phyloP scores from a whole-genome alignment of 2,888 invertebrate genomes.

The Dorcus parallelipipedus region DNA sequence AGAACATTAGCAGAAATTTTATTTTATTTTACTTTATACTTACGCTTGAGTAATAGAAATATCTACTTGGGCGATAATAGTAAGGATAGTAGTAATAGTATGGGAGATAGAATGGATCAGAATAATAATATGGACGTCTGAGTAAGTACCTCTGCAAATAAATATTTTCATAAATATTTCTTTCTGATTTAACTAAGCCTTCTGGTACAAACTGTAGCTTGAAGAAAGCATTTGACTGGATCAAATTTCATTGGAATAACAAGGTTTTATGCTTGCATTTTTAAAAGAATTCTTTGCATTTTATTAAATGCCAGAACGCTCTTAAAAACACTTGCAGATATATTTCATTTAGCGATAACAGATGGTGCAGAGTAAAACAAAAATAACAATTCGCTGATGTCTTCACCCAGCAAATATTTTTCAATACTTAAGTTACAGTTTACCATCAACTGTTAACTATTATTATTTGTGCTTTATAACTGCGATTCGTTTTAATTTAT shows the following conservation, averaged over 20 bases:
- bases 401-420: neutral
- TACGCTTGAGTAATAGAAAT: slow-evolving; percentile 14
- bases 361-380: slow-evolving; percentile 12
- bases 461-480: slow-evolving; percentile 14
- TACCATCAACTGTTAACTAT: neutral
- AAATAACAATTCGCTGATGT: slow-evolving; percentile 4
- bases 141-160: slow-evolving; percentile 20
- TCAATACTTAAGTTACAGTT: neutral
- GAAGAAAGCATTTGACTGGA: too few species aligned
- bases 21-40: slow-evolving; percentile 1
- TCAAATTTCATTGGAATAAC: too few species aligned
- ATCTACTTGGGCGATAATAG: slow-evolving; percentile 15
- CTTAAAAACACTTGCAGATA: slow-evolving; percentile 11
- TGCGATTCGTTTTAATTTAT: neutral
- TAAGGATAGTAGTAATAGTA: slow-evolving; percentile 14
- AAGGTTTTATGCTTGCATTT: neutral
- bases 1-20: too few species aligned
- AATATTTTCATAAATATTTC: slow-evolving; percentile 4
- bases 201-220: too few species aligned
- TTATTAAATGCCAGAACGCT: neutral
- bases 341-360: neutral
- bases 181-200: neutral
- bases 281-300: neutral
- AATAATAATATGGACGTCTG: slow-evolving; percentile 16
- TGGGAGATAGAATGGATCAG: slow-evolving; percentile 8